Evolutionary conservation across 2,797 vertebrate species (phyloP).

Genomic region (Chaetodon trifasciatus): DNA sequence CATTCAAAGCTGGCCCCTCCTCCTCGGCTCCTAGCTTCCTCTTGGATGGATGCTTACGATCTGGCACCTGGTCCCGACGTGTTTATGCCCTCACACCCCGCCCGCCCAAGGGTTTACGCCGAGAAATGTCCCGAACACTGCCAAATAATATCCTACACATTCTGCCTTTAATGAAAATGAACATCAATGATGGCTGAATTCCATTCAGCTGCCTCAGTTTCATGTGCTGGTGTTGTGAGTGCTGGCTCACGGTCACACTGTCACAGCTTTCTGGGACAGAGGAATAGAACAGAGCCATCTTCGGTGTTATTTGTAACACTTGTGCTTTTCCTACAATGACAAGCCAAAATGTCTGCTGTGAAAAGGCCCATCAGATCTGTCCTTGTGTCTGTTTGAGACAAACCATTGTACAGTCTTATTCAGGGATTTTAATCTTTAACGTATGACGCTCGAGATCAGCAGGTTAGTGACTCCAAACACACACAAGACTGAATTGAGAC

Average conservation of each 20-base stretch:
- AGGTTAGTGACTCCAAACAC: not conserved
- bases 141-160: too few species aligned
- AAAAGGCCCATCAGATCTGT: not conserved
- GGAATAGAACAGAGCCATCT: not conserved
- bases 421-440: not conserved
- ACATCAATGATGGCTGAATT: constrained; percentile 7
- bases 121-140: too few species aligned
- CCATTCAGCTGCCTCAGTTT: constrained; percentile 18
- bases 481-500: not conserved
- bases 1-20: too few species aligned
- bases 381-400: not conserved
- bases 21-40: too few species aligned
- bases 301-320: constrained; percentile 5
- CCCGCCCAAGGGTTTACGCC: too few species aligned
- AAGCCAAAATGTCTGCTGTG: constrained; percentile 21
- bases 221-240: not conserved
- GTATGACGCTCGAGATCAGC: not conserved
- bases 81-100: too few species aligned
- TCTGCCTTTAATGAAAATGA: not conserved
- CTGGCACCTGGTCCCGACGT: too few species aligned
- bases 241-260: constrained; percentile 20
- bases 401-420: not conserved
- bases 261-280: constrained; percentile 17
- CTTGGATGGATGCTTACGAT: too few species aligned
- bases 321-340: not conserved